These are phyloP conservation scores for Menura novaehollandiae DNA, from an alignment of 2,113 vertebrate species.

Conservation along the genomic window DNA sequence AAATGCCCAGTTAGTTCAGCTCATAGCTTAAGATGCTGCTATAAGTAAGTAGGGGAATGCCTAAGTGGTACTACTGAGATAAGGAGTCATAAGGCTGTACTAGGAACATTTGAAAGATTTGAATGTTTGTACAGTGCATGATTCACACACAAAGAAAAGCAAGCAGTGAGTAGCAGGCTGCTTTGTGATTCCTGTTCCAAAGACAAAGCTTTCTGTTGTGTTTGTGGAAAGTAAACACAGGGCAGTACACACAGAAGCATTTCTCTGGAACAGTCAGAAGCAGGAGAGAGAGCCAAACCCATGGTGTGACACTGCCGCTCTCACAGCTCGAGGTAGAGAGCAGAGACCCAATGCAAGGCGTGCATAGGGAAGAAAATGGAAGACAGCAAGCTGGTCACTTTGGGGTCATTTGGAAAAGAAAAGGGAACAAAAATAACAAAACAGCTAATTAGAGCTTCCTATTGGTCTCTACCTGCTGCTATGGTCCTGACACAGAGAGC, in stretches of 20 bases:
- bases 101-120: not conserved
- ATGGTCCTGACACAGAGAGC: not conserved
- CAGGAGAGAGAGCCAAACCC: not conserved
- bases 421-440: not conserved
- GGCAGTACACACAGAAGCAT: not conserved
- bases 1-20: not conserved
- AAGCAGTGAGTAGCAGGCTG: not conserved
- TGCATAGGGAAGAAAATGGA: not conserved
- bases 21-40: not conserved
- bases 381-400: not conserved
- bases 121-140: not conserved
- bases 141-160: not conserved
- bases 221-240: not conserved
- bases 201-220: not conserved
- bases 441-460: not conserved
- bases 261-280: not conserved
- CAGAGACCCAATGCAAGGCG: not conserved
- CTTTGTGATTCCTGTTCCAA: not conserved
- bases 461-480: not conserved
- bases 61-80: not conserved
- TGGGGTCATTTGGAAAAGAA: not conserved
- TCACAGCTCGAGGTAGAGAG: not conserved
- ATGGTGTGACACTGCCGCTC: fast-evolving
- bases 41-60: not conserved
- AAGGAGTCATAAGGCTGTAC: not conserved